These are phyloP conservation scores for Serripes groenlandicus DNA, from an alignment of 2,888 invertebrate genomes.

Conservation along the genomic window DNA sequence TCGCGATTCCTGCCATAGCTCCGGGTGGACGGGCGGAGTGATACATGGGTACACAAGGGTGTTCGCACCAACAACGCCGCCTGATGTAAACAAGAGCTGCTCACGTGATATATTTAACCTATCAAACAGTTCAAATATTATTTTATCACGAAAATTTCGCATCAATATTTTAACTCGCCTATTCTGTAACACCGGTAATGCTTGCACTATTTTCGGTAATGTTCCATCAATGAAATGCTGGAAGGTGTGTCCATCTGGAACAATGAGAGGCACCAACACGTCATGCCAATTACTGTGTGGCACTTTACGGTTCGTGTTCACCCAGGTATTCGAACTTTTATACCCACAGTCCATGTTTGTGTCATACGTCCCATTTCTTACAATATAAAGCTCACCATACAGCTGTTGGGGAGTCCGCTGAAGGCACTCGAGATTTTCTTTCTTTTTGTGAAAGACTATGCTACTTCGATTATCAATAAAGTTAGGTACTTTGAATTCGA, in stretches of 20 bases:
- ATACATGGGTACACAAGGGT: slow-evolving; percentile 26
- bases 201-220: slow-evolving; percentile 42
- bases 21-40: slow-evolving; percentile 43
- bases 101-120: slow-evolving; percentile 35
- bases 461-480: slow-evolving; percentile 20
- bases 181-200: slow-evolving; percentile 10
- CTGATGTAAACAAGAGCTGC: slow-evolving; percentile 9
- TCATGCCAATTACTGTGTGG: slow-evolving; percentile 8
- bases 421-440: background rate
- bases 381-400: slow-evolving; percentile 19
- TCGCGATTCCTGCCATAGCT: slow-evolving; percentile 37
- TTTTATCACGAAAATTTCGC: slow-evolving; percentile 22
- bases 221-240: slow-evolving; percentile 48
- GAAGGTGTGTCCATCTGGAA: slow-evolving; percentile 39
- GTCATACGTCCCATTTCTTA: slow-evolving; percentile 31
- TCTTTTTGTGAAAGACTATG: background rate
- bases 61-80: slow-evolving; percentile 31
- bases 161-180: slow-evolving; percentile 18
- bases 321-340: background rate
- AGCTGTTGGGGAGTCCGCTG: slow-evolving; percentile 1
- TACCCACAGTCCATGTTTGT: slow-evolving; percentile 37
- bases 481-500: background rate
- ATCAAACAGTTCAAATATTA: slow-evolving; percentile 30
- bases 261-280: slow-evolving; percentile 14
- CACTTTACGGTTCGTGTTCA: background rate